Percentiles rank a stretch among this genome's conserved stretches.
These are phyloP conservation scores for Clunio marinus DNA, from an alignment of 2,888 invertebrate species.

Conservation along the genomic window DNA sequence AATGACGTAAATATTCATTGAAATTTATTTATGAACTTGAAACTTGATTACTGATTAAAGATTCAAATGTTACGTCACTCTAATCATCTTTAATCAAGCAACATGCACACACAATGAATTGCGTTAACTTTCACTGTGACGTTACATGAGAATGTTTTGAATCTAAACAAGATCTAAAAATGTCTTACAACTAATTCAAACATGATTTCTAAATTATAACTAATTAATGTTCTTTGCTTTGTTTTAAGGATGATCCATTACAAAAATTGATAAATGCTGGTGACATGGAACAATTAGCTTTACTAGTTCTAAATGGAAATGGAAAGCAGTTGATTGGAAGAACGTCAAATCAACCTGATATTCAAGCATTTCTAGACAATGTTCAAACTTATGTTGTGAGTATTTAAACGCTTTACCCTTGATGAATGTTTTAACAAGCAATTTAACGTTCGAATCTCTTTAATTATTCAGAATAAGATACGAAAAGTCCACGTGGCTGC, in stretches of 20 bases:
- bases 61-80: not conserved
- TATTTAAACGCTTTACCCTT: not conserved
- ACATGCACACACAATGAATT: too few relatives aligned
- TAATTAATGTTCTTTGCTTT: not conserved
- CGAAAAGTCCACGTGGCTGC: constrained; percentile 82
- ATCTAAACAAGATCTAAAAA: too few relatives aligned
- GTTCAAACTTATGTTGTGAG: constrained; percentile 82
- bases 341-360: constrained; percentile 67
- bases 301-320: constrained; percentile 82
- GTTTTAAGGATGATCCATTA: constrained; percentile 59
- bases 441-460: not conserved
- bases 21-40: not conserved
- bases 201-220: too few relatives aligned
- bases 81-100: too few relatives aligned
- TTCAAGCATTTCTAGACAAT: constrained; percentile 82
- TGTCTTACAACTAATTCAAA: too few relatives aligned
- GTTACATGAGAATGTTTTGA: too few relatives aligned
- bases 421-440: too few relatives aligned
- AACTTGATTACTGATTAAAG: not conserved
- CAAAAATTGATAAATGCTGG: constrained; percentile 64
- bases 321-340: constrained; percentile 71
- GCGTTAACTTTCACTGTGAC: too few relatives aligned
- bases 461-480: constrained; percentile 70
- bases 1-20: constrained; percentile 13
- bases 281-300: constrained; percentile 86